Base-by-base conservation (phyloP, 1,140 invertebrate genomes). In the Nasonia longicornis region DNA sequence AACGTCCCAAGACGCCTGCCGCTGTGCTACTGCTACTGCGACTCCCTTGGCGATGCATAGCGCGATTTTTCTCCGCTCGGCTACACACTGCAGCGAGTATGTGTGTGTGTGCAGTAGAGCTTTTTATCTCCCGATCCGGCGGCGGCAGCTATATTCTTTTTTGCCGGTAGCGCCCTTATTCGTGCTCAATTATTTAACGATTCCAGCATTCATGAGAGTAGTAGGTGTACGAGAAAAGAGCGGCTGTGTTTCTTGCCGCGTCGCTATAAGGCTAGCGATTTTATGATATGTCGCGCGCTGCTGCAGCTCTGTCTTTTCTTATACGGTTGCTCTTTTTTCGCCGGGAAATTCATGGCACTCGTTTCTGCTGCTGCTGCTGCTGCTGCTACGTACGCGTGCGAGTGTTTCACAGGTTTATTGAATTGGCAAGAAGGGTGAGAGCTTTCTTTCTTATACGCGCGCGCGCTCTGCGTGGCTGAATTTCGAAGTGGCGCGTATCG, bases 161-260 rank as follows among this genome's bases (percentile, higher is more conserved):
- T 14, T 73, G 31, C 31, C 16, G 3, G 52, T 0, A 35, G 22
- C 26, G 10, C 29, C 74, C 10, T 75, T 58, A 6, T 66, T 76
- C 58, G 8, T 20, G 3, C 74, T 76, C 74, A 66, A 76, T 76
- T 66, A 76, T 76, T 76, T 76, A 76, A 76, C 58, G 64, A 58
- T 76, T 76, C 45, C 58, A 42, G 31, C 26, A 35, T 75, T 75
- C 48, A 58, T n/a, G 29, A 75, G 48, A 48, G 14, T 48, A 26
- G 20, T 31, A 66, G 48, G 12, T 66, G 26, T 22, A 22, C 64
- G 66, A 11, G 66, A 26, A 67, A 63, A 20, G 58, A 67, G 52
- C 3, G 16, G 71, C 22, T 42, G 11, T 20, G 42, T 22, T 42
- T 73, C 42, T 16, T 48, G 38, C 20, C 16, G 72, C 14, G 12